Evolutionary conservation across 2,888 invertebrate genomes (phyloP).

Genomic region (Xestia sexstrigata): DNA sequence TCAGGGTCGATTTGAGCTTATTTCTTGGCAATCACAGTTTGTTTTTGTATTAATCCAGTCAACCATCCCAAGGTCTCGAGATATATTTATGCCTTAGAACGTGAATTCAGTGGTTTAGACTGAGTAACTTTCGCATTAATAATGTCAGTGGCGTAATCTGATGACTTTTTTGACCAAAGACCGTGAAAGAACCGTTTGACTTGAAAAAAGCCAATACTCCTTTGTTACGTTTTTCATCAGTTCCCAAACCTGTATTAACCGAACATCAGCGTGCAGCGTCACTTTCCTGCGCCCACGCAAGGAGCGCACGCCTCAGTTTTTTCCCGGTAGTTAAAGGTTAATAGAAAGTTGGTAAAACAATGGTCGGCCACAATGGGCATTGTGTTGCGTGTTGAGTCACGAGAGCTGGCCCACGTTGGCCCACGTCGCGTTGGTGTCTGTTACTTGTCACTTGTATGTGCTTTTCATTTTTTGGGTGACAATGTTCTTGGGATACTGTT

Average conservation of each 20-base stretch:
- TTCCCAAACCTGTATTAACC: constrained; percentile 36
- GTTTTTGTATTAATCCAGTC: not conserved
- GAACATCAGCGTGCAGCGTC: constrained; percentile 23
- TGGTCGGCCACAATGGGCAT: constrained; percentile 79
- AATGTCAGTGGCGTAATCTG: not conserved
- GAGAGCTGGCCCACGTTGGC: constrained; percentile 64
- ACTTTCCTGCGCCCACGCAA: constrained; percentile 56
- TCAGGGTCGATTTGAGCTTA: not conserved
- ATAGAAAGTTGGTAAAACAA: constrained; percentile 85
- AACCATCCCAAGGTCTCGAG: not conserved
- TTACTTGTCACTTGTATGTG: constrained; percentile 49
- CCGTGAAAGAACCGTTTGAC: not conserved
- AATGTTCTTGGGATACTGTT: constrained; percentile 10
- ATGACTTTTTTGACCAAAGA: not conserved
- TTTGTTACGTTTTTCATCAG: constrained; percentile 30
- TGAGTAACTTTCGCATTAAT: too few species aligned
- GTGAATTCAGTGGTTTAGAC: too few species aligned
- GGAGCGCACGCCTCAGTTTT: constrained; percentile 70
- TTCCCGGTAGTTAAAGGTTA: constrained; percentile 82
- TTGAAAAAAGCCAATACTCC: constrained; percentile 8
- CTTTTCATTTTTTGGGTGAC: constrained; percentile 36
- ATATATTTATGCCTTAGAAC: not conserved
- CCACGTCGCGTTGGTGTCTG: constrained; percentile 57
- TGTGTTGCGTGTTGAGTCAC: constrained; percentile 78
- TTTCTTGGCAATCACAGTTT: not conserved